Evolutionary conservation across 2,888 invertebrate species (phyloP).

Genomic region (Sesia apiformis): DNA sequence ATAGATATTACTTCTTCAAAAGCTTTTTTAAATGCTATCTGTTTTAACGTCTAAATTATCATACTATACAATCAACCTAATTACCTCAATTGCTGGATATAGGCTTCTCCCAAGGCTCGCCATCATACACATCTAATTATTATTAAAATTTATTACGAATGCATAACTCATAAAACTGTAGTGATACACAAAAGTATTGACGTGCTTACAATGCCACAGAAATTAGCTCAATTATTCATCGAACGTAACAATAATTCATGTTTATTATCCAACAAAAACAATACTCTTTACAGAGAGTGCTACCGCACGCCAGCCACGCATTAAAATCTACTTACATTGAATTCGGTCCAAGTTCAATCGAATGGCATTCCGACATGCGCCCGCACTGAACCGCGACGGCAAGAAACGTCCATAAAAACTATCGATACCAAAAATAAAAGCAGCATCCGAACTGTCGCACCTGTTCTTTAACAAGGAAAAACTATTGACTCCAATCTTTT

Average conservation of each 20-base stretch:
- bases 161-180: neutral
- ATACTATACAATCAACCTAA: too few species aligned
- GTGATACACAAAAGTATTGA: neutral
- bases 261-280: conserved; percentile 1
- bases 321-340: conserved; percentile 42
- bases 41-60: too few species aligned
- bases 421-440: conserved; percentile 3
- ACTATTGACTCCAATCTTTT: conserved; percentile 12
- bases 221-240: neutral
- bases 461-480: conserved; percentile 12
- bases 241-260: neutral
- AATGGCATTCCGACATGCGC: conserved; percentile 19
- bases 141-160: neutral
- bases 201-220: neutral
- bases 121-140: neutral
- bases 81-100: too few species aligned
- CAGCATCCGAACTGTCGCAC: conserved; percentile 4
- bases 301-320: conserved; percentile 26
- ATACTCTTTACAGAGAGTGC: conserved; percentile 6
- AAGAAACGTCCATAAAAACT: conserved; percentile 8
- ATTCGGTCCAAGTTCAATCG: conserved; percentile 51
- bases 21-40: too few species aligned
- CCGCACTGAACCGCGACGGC: conserved; percentile 11
- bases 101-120: too few species aligned
- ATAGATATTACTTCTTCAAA: too few species aligned